phyloP scores from a whole-genome alignment of 2,113 vertebrate species.

The Willisornis vidua region DNA sequence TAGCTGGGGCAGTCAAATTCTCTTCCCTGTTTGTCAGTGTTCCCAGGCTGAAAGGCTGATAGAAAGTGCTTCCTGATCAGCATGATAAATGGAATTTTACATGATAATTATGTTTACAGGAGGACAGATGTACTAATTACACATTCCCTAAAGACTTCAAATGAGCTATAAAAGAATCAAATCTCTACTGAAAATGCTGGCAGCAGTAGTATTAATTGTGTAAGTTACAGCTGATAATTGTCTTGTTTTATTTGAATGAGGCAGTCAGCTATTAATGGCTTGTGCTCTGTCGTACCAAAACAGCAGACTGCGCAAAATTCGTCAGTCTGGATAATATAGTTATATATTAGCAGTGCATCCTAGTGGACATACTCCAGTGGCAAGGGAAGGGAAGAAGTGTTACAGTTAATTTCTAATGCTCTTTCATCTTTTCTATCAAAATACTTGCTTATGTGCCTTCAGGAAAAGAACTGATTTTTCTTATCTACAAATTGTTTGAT shows the following conservation, averaged over 20 bases:
- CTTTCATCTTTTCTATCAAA: conserved; percentile 51
- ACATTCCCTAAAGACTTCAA: conserved; percentile 30
- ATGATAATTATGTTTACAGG: conserved; percentile 57
- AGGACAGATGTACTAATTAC: conserved; percentile 60
- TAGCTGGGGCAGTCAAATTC: background rate
- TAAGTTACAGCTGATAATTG: conserved; percentile 63
- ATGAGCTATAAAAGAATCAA: conserved; percentile 47
- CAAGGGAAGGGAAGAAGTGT: background rate
- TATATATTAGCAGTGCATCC: background rate
- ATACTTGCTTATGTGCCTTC: conserved; percentile 8
- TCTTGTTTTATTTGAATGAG: conserved; percentile 47
- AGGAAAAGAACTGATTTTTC: conserved; percentile 38
- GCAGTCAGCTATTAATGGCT: conserved; percentile 46
- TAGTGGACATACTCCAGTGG: background rate
- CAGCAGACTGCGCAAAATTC: background rate
- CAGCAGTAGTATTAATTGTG: conserved; percentile 58
- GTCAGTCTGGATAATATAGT: background rate
- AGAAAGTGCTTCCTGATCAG: conserved; percentile 36
- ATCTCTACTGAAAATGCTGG: conserved; percentile 49
- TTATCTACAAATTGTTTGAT: conserved; percentile 50
- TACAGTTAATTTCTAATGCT: conserved; percentile 36
- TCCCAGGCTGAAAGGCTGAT: background rate
- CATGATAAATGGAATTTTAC: conserved; percentile 49
- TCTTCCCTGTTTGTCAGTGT: background rate
- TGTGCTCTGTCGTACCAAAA: background rate